Base-by-base conservation (phyloP, 2,113 vertebrate species). In the Peromyscus californicus region DNA sequence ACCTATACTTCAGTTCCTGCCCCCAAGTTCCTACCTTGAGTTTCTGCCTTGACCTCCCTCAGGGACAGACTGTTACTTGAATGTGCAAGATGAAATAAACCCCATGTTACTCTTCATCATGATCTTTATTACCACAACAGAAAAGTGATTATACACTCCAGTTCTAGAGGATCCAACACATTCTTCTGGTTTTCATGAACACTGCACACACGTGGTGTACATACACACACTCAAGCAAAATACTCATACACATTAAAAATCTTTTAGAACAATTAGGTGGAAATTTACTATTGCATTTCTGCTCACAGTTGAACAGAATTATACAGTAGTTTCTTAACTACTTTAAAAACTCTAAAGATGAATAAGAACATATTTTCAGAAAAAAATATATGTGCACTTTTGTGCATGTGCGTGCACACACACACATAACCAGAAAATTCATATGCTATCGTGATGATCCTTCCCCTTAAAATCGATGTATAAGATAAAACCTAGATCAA, bases 281-380 rank as follows among this genome's bases (percentile, higher is more conserved):
- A 80, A 89, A 89, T 63, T 75, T 9, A 8, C 67, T 67, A 69
- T 59, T 96, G 65, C 39, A 33, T 79, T 22, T 76, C 15, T 59
- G 26, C 45, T 89, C 79, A 63, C 9, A 63, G 5, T 26, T 89
- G 29, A 86, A 75, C 54, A 87, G 65, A 79, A 70, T 95, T 91
- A 80, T 96, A 97, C 3, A 92, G 17, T 67, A 48, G 31, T 70
- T 94, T 94, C 76, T 89, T 65, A 70, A n/a, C 36, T 17, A 8
- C 82, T 51, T 39, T 84, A 92, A 84, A 63, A 97, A 90, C n/a
- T 76, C 39, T 69, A 74, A 93, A 94, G 69, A 48, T 39, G 2
- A 89, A 65, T 7, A 67, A 76, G n/a, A 54, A 69, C 13, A 7
- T 39, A n/a, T 93, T 91, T 95, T 45, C 36, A 76, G 51, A 91